phyloP scores from a whole-genome alignment of 2,797 vertebrate species.

The Galagoides demidoff region DNA sequence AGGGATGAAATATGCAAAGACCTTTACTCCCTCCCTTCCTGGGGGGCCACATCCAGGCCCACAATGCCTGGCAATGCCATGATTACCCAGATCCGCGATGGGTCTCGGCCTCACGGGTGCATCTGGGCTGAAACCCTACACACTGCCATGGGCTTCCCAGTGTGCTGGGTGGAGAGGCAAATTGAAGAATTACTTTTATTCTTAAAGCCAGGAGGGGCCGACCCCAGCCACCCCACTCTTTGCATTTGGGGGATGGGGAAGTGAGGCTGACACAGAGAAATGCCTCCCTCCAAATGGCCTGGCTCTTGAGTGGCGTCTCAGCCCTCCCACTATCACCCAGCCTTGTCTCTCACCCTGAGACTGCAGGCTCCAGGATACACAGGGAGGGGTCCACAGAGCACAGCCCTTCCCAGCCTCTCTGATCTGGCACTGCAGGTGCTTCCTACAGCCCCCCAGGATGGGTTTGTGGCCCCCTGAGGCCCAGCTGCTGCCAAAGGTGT shows the following conservation, averaged over 20 bases:
- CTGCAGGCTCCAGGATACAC: background rate
- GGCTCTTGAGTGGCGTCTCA: background rate
- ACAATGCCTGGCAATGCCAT: background rate
- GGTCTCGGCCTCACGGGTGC: background rate
- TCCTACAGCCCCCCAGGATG: no score
- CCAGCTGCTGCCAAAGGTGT: background rate
- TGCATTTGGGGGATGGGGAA: background rate
- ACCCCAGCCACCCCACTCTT: no score
- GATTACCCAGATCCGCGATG: background rate
- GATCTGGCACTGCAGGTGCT: background rate
- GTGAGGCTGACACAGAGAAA: background rate
- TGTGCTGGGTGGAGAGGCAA: no score
- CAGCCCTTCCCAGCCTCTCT: background rate
- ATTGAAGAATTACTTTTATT: background rate
- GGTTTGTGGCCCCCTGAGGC: background rate
- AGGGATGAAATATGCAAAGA: background rate
- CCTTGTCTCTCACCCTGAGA: background rate
- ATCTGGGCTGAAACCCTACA: background rate
- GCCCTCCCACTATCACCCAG: no score
- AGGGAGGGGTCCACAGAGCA: background rate
- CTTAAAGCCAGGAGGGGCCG: background rate
- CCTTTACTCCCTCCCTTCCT: background rate
- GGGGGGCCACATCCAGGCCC: background rate
- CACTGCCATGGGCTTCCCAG: fast-evolving
- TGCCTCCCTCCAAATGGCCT: no score